A percentile compares a stretch with the other conserved stretches of the same genome.
Conservation (phyloP, 2,797 vertebrate genomes). For the Sphenodon punctatus region DNA sequence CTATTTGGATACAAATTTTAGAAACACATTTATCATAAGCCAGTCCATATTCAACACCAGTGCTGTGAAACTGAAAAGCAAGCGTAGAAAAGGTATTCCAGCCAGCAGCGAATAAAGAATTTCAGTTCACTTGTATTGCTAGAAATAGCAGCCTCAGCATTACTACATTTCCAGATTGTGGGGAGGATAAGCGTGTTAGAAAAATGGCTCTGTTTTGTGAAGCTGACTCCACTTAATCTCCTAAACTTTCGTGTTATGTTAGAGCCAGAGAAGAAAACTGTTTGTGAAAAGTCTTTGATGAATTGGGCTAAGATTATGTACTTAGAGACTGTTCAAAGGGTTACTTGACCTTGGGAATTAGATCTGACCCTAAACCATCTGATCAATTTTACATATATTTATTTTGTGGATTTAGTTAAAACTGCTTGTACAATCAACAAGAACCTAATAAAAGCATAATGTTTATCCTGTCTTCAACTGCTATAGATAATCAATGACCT, state of each 20-base stretch:
- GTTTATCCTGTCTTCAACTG: conserved; percentile 41
- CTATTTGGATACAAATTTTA: background rate
- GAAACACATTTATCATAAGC: conserved; percentile 15
- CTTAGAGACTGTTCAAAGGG: conserved; percentile 70
- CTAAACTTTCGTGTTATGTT: conserved; percentile 68
- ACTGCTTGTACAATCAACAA: conserved; percentile 30
- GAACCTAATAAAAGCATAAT: conserved; percentile 45
- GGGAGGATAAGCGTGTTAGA: conserved; percentile 53
- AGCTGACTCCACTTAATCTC: conserved; percentile 61
- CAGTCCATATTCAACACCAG: background rate
- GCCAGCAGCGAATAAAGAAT: background rate
- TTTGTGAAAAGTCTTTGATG: conserved; percentile 64
- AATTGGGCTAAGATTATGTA: conserved; percentile 63
- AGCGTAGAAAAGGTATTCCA: background rate
- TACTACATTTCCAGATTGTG: conserved; percentile 46
- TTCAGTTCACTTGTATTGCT: conserved; percentile 35
- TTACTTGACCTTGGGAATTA: conserved; percentile 74
- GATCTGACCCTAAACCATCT: conserved; percentile 62
- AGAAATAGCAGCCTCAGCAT: conserved; percentile 39
- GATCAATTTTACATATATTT: conserved; percentile 64
- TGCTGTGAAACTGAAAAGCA: background rate
- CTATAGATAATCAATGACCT: conserved; percentile 43
- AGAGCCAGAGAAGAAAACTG: conserved; percentile 55
- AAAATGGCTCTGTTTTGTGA: conserved; percentile 62
- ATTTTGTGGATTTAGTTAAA: conserved; percentile 65